Percentiles rank a stretch among this genome's conserved stretches.
Conservation (phyloP, 2,797 vertebrate genomes). For the Heterohyrax brucei region DNA sequence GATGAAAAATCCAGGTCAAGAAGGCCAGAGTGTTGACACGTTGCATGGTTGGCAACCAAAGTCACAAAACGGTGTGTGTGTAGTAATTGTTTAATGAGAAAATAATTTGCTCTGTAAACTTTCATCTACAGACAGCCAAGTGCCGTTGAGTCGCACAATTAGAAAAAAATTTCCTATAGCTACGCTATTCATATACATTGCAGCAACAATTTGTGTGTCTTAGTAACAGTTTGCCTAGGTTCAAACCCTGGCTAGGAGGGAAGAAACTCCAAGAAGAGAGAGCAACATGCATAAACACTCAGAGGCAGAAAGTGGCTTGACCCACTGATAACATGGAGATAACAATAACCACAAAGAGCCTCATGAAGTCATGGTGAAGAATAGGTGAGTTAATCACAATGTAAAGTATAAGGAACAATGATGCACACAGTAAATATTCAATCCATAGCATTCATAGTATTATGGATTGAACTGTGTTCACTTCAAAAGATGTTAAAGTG, state of each 20-base stretch:
- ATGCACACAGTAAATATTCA: background rate
- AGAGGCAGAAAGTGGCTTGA: background rate
- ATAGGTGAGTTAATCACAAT: background rate
- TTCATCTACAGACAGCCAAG: too few species aligned
- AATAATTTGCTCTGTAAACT: too few species aligned
- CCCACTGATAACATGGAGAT: background rate
- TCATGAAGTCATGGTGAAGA: constrained; percentile 6
- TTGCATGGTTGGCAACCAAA: too few species aligned
- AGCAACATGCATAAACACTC: background rate
- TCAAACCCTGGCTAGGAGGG: background rate
- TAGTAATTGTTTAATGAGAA: too few species aligned
- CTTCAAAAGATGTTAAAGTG: background rate
- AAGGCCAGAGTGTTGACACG: too few species aligned
- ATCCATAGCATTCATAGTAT: background rate
- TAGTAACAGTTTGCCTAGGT: background rate
- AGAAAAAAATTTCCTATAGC: background rate
- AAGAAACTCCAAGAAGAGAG: constrained; percentile 20
- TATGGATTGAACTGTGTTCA: background rate
- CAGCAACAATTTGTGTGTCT: background rate
- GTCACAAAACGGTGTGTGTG: too few species aligned
- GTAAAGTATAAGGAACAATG: background rate
- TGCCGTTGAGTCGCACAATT: too few species aligned
- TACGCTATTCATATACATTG: background rate
- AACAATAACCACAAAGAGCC: background rate
- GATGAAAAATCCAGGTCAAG: too few species aligned